Evolutionary conservation across 2,888 invertebrate species (phyloP).

Genomic region (Spicauda simplicius): DNA sequence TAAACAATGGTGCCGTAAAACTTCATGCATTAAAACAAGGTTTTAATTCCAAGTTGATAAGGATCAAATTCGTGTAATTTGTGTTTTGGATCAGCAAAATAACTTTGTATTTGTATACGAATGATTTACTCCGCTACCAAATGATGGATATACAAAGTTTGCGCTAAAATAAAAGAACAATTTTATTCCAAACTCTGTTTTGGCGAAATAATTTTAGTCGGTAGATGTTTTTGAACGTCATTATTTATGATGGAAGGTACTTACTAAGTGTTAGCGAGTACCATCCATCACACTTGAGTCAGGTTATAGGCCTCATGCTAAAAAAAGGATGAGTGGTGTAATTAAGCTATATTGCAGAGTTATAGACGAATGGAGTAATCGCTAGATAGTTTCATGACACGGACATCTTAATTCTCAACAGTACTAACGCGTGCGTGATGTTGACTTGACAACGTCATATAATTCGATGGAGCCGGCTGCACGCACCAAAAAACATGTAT

Average conservation of each 20-base stretch:
- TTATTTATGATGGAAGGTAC: slow-evolving; percentile 10
- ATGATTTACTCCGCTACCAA: slow-evolving; percentile 15
- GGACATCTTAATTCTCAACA: no score
- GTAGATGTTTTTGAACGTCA: slow-evolving; percentile 5
- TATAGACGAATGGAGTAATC: no score
- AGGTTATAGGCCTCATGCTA: background rate
- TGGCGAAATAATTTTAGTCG: slow-evolving; percentile 8
- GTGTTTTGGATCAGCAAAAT: background rate
- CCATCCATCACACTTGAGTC: background rate
- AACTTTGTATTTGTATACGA: background rate
- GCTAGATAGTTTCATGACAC: no score
- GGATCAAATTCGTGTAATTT: background rate
- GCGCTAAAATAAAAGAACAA: slow-evolving; percentile 10
- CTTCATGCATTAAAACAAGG: background rate
- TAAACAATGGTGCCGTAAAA: background rate
- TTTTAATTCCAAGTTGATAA: background rate
- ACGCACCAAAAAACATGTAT: no score
- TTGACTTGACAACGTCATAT: no score
- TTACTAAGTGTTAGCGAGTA: background rate
- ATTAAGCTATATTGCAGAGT: no score
- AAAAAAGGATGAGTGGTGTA: no score
- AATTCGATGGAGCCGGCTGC: no score
- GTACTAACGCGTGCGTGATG: no score
- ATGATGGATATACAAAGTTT: slow-evolving; percentile 19
- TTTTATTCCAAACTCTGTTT: slow-evolving; percentile 14